phyloP scores from a whole-genome alignment of 1,140 invertebrate genomes.

The Palaemon carinicauda region DNA sequence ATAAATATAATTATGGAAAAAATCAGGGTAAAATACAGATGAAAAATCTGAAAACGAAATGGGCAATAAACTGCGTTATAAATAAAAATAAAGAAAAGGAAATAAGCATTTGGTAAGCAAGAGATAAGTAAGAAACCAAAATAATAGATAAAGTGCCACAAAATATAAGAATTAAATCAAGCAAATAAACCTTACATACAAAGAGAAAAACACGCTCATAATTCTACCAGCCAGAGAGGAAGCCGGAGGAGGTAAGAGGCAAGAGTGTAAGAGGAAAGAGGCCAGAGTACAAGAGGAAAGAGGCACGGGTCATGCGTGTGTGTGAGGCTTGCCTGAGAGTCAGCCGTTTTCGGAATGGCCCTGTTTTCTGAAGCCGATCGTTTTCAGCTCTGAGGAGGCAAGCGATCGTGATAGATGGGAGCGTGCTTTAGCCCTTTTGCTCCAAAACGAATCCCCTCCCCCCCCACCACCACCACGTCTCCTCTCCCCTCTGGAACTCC shows the following conservation, averaged over 20 bases:
- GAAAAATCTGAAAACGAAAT: background rate
- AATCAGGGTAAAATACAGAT: background rate
- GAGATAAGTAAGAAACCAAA: background rate
- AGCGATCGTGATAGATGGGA: too few species aligned
- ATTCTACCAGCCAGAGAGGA: background rate
- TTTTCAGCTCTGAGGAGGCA: too few species aligned
- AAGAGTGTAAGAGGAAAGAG: background rate
- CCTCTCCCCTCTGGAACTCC: too few species aligned
- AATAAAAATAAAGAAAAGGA: background rate
- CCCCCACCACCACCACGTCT: too few species aligned
- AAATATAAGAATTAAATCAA: background rate
- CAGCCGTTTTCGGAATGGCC: too few species aligned
- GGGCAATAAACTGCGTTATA: background rate
- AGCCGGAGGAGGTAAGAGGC: conserved; percentile 9
- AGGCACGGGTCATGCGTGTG: background rate
- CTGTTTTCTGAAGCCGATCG: too few species aligned
- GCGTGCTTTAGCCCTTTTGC: background rate
- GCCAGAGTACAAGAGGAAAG: background rate
- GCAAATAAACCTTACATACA: background rate
- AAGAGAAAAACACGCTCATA: background rate
- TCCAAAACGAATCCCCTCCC: background rate
- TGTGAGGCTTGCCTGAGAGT: background rate
- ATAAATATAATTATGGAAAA: background rate
- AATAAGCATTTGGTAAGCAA: background rate
- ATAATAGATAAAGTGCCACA: background rate